Base-by-base conservation (phyloP, 2,888 invertebrate genomes). In the Linyphia triangularis region DNA sequence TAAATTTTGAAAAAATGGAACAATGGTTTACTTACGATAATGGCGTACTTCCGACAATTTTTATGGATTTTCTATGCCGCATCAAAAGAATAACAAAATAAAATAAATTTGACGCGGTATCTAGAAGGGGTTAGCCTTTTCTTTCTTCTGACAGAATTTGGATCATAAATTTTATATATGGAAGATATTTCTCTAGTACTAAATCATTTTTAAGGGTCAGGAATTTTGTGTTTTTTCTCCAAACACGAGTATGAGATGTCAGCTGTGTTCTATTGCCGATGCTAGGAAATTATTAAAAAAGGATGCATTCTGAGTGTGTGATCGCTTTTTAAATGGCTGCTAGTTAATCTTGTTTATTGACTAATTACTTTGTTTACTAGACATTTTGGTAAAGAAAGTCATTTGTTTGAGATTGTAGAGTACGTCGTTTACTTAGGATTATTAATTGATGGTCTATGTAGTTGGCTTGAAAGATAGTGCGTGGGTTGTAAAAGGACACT, bases 121-220 rank as follows among this genome's bases (percentile, higher is more conserved):
- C 57, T 24, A 33, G 81, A 81, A 67, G 70, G 37, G 70, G 81
- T 81, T 69, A 59, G 28, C 79, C 67, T 70, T 26, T 37, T 63
- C 37, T 67, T 70, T 70, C 3, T 10, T 1, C 30, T 69, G 69
- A 69, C 69, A 37, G 81, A 81, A 81, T 81, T 81, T 59, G 59
- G 37, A 69, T 59, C 70, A 81, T 81, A 81, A 81, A 81, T 81
- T 81, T 81, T 59, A 37, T 81, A 57, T 81, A 81, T 81, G 81
- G 69, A n/a, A 69, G 81, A 59, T 69, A 69, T 81, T 81, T 81
- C 70, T 70, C 57, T 57, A 30, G n/a, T 22, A n/a, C 70, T 81
- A 81, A 81, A 69, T 81, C 81, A 81, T 81, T 81, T 81, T 81
- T 79, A 79, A 81, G 69, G 81, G 81, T 24, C 57, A 59, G 4